Percentiles rank a stretch among this genome's conserved stretches.
phyloP scores from a whole-genome alignment of 2,797 vertebrate genomes.

The Sitta carolinensis region DNA sequence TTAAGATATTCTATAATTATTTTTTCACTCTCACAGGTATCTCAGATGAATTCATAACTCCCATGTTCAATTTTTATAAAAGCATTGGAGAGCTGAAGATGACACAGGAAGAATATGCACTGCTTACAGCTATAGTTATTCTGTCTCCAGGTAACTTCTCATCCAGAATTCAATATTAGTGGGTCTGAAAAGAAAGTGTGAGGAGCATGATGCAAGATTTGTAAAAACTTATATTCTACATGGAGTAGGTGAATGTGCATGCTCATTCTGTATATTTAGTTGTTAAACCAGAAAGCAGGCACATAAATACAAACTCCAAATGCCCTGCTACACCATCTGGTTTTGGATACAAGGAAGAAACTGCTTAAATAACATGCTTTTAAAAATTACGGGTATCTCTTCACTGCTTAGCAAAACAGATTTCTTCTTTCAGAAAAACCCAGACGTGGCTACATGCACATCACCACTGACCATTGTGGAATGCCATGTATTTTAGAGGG shows the following conservation, averaged over 20 bases:
- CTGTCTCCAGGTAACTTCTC: slow-evolving; percentile 85
- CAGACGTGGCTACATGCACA: background rate
- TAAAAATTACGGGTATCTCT: background rate
- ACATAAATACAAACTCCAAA: background rate
- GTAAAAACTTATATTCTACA: background rate
- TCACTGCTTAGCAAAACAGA: background rate
- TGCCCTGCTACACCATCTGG: background rate
- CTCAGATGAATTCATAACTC: slow-evolving; percentile 92
- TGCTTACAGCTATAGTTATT: slow-evolving; percentile 93
- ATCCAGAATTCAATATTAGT: background rate
- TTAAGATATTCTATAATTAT: background rate
- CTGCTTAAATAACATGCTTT: background rate
- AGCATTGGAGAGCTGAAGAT: slow-evolving; percentile 92
- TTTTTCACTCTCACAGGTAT: slow-evolving; percentile 80
- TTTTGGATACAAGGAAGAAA: background rate
- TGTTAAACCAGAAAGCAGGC: background rate
- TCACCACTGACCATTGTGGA: background rate
- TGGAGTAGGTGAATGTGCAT: background rate
- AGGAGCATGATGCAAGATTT: background rate
- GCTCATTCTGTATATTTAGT: background rate
- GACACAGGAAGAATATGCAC: slow-evolving; percentile 91
- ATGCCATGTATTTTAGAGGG: background rate
- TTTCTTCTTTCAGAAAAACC: background rate
- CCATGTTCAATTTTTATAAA: slow-evolving; percentile 98
- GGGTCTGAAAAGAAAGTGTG: background rate